Percentiles rank a stretch among this genome's conserved stretches.
Conservation (phyloP, 2,113 vertebrate species). For the Todiramphus saurophagus region DNA sequence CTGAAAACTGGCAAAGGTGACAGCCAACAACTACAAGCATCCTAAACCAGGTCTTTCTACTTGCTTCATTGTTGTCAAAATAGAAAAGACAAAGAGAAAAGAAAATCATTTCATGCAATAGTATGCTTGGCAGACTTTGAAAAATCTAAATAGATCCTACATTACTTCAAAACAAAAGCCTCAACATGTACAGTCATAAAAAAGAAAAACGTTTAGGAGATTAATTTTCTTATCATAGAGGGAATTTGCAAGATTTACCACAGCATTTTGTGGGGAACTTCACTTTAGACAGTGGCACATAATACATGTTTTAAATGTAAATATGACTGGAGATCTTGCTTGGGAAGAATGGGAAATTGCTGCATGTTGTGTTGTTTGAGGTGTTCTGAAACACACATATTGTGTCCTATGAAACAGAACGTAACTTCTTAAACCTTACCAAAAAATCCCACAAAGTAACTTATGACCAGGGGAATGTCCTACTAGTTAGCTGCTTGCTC, state of each 20-base stretch:
- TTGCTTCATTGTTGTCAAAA: neutral
- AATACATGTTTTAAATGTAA: neutral
- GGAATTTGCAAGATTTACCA: neutral
- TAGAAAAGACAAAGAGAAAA: neutral
- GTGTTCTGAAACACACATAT: neutral
- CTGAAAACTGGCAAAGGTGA: neutral
- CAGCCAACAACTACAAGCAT: neutral
- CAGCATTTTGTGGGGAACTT: neutral
- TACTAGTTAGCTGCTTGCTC: neutral
- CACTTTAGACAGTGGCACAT: neutral
- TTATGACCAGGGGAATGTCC: neutral
- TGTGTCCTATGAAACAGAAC: neutral
- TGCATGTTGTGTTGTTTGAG: neutral
- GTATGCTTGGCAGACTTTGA: slow-evolving; percentile 5
- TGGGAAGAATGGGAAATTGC: neutral
- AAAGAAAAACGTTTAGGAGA: neutral
- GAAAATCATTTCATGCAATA: neutral
- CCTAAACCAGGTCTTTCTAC: neutral
- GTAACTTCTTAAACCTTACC: neutral
- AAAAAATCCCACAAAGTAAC: neutral
- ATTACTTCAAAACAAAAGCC: neutral
- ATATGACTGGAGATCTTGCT: neutral
- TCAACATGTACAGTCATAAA: neutral
- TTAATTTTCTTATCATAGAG: neutral
- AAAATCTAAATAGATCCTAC: slow-evolving; percentile 24